Evolutionary conservation across 2,113 vertebrate genomes (phyloP), one percentile per base, ranked within the genome.

Genomic region (Felis chaus): DNA sequence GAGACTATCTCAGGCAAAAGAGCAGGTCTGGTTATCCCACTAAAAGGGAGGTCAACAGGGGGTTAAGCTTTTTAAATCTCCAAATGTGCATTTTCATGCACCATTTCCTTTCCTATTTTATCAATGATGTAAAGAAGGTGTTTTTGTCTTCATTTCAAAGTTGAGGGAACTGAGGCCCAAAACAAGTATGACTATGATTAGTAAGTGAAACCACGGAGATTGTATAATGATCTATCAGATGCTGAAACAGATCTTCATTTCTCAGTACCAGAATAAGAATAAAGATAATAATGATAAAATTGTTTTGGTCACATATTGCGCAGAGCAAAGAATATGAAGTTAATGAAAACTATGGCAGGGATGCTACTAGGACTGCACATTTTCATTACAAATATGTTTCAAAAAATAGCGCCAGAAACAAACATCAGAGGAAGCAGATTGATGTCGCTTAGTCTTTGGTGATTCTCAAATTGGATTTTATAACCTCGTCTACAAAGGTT

Each of bases 371-470:
- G 92, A 65, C 0, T 50, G 2, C 13, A 84, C 7, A 55, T 66
- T 85, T 71, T 91, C 78, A 76, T 76, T 48, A 66, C 29, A 88
- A 27, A 21, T 48, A 3, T 90, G 14, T 68, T 94, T 95, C n/a
- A 57, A 81, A 79, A 80, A 63, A 91, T 9, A 63, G 14, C 7
- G 89, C 41, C 81, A 88, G 0, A 41, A 65, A 53, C 25, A 25
- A 74, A 19, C 15, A 19, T 36, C 63, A 92, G 19, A 89, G 31
- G 41, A 79, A 68, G 13, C 65, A 4, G 7, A 73, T n/a, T 33
- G 19, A 79, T 33, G 11, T 18, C 63, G 1, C 4, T 71, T 13
- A 88, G 29, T 10, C 29, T 94, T 69, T 57, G 18, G 0, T 81
- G 31, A 68, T 78, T 68, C 9, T 82, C 48, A 63, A 29, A 57